A percentile compares a stretch with the other conserved stretches of the same genome.
These are phyloP conservation scores for Colostygia pectinataria DNA, from an alignment of 2,888 invertebrate species.

Conservation along the genomic window DNA sequence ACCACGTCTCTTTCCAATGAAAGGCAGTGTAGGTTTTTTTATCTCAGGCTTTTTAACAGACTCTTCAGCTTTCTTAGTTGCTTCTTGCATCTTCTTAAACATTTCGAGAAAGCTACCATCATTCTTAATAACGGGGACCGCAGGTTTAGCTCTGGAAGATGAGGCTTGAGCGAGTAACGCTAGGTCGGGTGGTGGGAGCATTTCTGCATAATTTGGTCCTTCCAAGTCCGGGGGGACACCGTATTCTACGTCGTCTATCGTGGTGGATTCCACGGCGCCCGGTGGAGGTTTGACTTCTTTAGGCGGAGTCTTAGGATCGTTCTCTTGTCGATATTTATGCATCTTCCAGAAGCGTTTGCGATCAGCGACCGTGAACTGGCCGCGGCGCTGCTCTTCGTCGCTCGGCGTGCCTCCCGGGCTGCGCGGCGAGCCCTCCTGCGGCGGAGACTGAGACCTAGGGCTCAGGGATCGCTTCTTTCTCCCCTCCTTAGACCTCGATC, in stretches of 20 bases:
- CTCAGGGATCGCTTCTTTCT: conserved; percentile 44
- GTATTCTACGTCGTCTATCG: conserved; percentile 67
- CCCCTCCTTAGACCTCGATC: conserved; percentile 34
- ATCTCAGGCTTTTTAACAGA: conserved; percentile 63
- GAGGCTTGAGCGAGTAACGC: conserved; percentile 39
- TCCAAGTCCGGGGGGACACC: conserved; percentile 75
- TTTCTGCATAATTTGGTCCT: conserved; percentile 73
- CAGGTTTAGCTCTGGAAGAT: conserved; percentile 75
- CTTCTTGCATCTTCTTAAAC: conserved; percentile 94
- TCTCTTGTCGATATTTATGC: conserved; percentile 61
- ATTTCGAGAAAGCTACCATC: conserved; percentile 96
- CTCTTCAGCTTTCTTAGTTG: conserved; percentile 74
- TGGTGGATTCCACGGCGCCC: conserved; percentile 62
- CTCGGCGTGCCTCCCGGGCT: conserved; percentile 56
- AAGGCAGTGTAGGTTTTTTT: conserved; percentile 72
- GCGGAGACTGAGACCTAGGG: conserved; percentile 48
- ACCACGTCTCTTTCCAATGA: conserved; percentile 91
- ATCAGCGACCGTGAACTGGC: conserved; percentile 75
- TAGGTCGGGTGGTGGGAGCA: conserved; percentile 30
- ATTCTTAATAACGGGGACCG: conserved; percentile 88
- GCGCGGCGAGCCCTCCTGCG: conserved; percentile 50
- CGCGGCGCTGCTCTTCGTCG: conserved; percentile 69
- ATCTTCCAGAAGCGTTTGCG: conserved; percentile 75
- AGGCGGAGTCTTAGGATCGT: conserved; percentile 56
- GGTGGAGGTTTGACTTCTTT: conserved; percentile 71